Conservation (phyloP, 2,797 vertebrate species). For the Pipistrellus pipistrellus region DNA sequence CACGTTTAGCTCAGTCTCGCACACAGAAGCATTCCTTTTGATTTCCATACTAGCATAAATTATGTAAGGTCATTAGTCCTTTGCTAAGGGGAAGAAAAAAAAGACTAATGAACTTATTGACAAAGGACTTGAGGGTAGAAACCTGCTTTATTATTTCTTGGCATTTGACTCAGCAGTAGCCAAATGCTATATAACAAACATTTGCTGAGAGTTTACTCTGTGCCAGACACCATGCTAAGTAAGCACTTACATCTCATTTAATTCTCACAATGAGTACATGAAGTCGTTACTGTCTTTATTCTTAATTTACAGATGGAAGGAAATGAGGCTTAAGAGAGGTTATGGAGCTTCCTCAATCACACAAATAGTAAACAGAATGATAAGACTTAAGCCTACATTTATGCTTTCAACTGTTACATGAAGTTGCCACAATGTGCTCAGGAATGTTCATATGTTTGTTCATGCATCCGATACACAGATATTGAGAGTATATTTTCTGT, state of each 20-base stretch:
- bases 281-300: not conserved
- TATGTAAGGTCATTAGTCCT: constrained; percentile 65
- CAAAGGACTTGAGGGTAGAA: not conserved
- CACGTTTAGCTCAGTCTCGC: constrained; percentile 56
- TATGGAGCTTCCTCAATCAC: not conserved
- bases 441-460: not conserved
- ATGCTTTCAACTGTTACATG: not conserved
- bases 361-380: not conserved
- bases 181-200: not conserved
- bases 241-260: constrained; percentile 29
- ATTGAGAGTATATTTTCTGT: not conserved
- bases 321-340: constrained; percentile 1
- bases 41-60: constrained; percentile 59
- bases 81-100: not conserved
- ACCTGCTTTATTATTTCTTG: constrained; percentile 27
- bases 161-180: constrained; percentile 26
- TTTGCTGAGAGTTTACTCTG: not conserved
- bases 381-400: not conserved
- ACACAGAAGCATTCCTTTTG: constrained; percentile 40
- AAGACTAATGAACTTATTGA: not conserved
- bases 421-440: not conserved
- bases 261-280: not conserved
- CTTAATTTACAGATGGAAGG: constrained; percentile 1
- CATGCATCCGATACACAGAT: not conserved
- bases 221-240: not conserved